phyloP scores from a whole-genome alignment of 2,113 vertebrate genomes.

The Amblyopsis rosae region DNA sequence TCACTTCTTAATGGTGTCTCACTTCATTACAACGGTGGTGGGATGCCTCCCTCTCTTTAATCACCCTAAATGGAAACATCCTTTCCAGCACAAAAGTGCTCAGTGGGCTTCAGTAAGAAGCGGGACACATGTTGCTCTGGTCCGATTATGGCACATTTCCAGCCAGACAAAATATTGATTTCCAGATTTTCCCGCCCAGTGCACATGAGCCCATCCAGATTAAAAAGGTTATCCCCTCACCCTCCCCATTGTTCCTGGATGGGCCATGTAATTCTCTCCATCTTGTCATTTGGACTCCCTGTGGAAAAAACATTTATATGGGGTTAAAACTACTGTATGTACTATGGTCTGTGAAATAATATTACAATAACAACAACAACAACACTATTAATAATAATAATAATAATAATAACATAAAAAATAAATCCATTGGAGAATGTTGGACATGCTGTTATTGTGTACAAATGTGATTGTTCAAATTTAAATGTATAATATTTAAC shows the following conservation, averaged over 20 bases:
- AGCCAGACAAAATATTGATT: constrained; percentile 59
- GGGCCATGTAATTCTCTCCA: constrained; percentile 38
- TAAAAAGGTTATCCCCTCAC: constrained; percentile 46
- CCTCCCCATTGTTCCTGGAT: constrained; percentile 28
- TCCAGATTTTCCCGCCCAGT: constrained; percentile 45
- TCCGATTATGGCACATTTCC: constrained; percentile 41
- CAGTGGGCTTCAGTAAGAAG: constrained; percentile 54
- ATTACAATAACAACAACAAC: too few relatives aligned
- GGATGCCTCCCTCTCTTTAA: constrained; percentile 33
- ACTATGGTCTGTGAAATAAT: neutral
- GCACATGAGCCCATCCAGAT: constrained; percentile 51
- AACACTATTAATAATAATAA: too few relatives aligned
- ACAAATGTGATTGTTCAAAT: neutral
- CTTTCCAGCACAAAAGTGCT: constrained; percentile 53
- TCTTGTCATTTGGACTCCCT: constrained; percentile 58
- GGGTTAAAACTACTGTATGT: constrained; percentile 32
- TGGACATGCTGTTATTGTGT: neutral
- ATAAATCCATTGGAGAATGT: constrained; percentile 20
- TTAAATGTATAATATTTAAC: too few relatives aligned
- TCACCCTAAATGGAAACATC: constrained; percentile 49
- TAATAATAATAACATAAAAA: constrained; percentile 10
- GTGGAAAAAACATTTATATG: constrained; percentile 50
- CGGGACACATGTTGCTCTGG: constrained; percentile 59
- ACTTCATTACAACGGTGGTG: constrained; percentile 12
- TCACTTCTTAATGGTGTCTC: neutral